Evolutionary conservation across 2,888 invertebrate species (phyloP), one percentile per base, ranked within the genome.

Genomic region (Dynastes maya): DNA sequence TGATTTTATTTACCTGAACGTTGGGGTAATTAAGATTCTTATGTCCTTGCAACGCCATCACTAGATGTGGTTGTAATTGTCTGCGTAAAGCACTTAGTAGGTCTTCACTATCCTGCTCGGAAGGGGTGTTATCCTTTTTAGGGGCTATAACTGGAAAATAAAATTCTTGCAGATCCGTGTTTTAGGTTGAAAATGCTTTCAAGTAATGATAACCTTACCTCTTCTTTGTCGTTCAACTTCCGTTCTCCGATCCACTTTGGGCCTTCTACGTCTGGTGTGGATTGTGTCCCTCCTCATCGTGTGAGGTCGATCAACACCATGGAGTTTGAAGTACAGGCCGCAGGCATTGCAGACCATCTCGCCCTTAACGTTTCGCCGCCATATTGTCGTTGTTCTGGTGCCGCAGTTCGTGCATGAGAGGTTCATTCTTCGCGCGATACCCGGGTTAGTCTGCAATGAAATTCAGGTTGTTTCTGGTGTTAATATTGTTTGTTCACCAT

Each of bases 271-370:
- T 81, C 98, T 91, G 78, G 97, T 97, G 89, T 98, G 98, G 84
- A 98, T 98, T 63, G 97, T 98, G 88, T 98, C 98, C 85, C 98
- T 95, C 84, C 97, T 92, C 98, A 98, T 98, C 79, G 97, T 96
- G 84, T 96, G 93, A 32, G 98, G 98, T 80, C 98, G 92, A 89
- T 97, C 96, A 76, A 97, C 95, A 82, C 96, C 96, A 89, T 99
- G 99, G 83, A 99, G 91, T 90, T 99, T 99, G 90, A 94, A 98
- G 91, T 99, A 99, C 53, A 99, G 92, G 0, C 98, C 99, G 89
- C 99, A 99, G 58, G 99, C 99, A 90, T 99, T 99, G 90, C 99
- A 99, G 79, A 99, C 99, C 92, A 99, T 98, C 91, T 99, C 98
- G 1, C 98, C 98, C 86, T 96, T 94, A 86, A 96, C 93, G 90